Percentiles rank a stretch among this genome's conserved stretches.
phyloP scores from a whole-genome alignment of 2,113 vertebrate genomes.

The Oryzias melastigma region DNA sequence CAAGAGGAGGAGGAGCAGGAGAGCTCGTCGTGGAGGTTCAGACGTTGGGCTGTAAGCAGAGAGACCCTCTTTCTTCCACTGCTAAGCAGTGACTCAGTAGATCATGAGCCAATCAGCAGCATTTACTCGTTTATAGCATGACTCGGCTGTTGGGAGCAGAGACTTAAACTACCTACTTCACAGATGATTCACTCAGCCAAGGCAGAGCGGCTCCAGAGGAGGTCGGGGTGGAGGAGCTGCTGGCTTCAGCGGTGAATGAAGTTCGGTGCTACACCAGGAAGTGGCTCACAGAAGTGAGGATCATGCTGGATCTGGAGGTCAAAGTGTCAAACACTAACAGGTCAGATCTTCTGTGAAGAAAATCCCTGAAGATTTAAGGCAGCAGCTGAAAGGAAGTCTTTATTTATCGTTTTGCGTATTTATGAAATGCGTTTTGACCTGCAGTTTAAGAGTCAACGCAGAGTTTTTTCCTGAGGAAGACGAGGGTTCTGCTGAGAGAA shows the following conservation, averaged over 20 bases:
- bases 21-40: background rate
- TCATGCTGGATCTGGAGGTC: too few relatives aligned
- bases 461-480: background rate
- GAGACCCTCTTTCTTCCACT: background rate
- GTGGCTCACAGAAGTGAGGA: too few relatives aligned
- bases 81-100: constrained; percentile 22
- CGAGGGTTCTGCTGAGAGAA: background rate
- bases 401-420: too few relatives aligned
- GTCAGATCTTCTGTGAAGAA: constrained; percentile 43
- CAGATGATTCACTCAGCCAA: background rate
- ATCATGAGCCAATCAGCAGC: constrained; percentile 4
- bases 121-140: constrained; percentile 5
- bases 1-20: background rate
- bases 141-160: constrained; percentile 10
- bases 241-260: too few relatives aligned
- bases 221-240: too few relatives aligned
- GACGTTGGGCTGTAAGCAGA: background rate
- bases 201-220: too few relatives aligned
- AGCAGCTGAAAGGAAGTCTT: too few relatives aligned
- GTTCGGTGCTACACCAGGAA: too few relatives aligned
- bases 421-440: too few relatives aligned
- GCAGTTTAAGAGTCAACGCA: background rate
- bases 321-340: constrained; percentile 31
- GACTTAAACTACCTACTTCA: background rate
- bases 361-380: background rate